Evolutionary conservation across 2,797 vertebrate species (phyloP).

Genomic region (Rhynchotus rufescens): DNA sequence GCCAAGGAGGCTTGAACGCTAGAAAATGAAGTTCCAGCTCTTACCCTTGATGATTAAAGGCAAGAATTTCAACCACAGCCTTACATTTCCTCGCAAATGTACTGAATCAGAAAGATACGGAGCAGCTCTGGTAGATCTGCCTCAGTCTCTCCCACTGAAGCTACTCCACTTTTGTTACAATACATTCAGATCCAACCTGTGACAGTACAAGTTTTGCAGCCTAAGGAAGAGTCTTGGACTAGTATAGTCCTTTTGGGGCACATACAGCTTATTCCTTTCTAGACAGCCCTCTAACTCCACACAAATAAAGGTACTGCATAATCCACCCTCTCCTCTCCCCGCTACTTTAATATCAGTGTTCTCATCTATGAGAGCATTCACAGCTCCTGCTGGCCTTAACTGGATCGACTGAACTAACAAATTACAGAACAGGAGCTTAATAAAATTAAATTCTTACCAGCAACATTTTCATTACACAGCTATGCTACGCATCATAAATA

Average conservation of each 20-base stretch:
- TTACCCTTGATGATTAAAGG: neutral
- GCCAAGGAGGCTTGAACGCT: neutral
- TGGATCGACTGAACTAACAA: neutral
- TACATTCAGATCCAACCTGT: neutral
- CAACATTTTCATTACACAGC: neutral
- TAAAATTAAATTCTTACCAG: neutral
- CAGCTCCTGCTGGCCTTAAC: neutral
- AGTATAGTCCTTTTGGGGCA: neutral
- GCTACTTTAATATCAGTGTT: neutral
- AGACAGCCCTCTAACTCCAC: neutral
- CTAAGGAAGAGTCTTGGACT: neutral
- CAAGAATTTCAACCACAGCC: neutral
- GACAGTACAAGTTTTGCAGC: neutral
- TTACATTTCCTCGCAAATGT: neutral
- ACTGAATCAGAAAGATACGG: neutral
- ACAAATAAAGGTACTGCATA: neutral
- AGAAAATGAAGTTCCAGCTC: neutral
- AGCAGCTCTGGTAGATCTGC: neutral
- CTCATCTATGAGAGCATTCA: neutral
- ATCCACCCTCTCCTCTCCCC: neutral
- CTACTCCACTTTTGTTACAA: neutral
- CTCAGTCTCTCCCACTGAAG: neutral
- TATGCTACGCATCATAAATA: neutral
- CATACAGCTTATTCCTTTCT: neutral
- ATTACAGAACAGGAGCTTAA: neutral